phyloP scores from a whole-genome alignment of 2,888 invertebrate genomes.

The Andrena praecox region DNA sequence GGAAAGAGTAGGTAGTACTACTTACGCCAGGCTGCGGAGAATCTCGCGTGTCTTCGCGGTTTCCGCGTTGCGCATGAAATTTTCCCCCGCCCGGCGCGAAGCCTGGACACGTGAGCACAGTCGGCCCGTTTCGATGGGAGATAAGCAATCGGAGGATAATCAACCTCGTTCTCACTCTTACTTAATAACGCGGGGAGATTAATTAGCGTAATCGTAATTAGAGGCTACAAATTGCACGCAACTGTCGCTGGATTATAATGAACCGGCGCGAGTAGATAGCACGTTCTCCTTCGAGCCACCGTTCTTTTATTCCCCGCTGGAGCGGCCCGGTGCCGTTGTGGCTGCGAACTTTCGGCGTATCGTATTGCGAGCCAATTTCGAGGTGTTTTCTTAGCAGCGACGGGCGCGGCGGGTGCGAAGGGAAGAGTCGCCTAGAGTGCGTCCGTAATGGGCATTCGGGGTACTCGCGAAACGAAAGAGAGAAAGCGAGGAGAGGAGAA shows the following conservation, averaged over 20 bases:
- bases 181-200: constrained; percentile 26
- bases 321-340: too few species aligned
- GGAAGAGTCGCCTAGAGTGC: constrained; percentile 46
- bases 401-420: constrained; percentile 42
- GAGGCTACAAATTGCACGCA: constrained; percentile 17
- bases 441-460: constrained; percentile 56
- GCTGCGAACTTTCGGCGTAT: neutral
- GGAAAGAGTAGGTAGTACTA: neutral
- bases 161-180: constrained; percentile 24
- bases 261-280: neutral
- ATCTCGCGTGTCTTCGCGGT: neutral
- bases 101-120: neutral
- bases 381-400: constrained; percentile 7
- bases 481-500: constrained; percentile 20
- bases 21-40: neutral
- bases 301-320: too few species aligned
- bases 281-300: constrained; percentile 12
- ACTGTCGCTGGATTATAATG: constrained; percentile 23
- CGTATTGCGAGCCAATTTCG: neutral
- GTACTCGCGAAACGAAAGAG: constrained; percentile 28
- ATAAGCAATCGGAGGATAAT: constrained; percentile 28
- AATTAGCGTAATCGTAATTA: constrained; percentile 35
- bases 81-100: neutral
- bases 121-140: constrained; percentile 2
- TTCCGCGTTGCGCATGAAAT: constrained; percentile 22